Base-by-base conservation (phyloP, 2,797 vertebrate genomes). In the Serranus cabrilla region DNA sequence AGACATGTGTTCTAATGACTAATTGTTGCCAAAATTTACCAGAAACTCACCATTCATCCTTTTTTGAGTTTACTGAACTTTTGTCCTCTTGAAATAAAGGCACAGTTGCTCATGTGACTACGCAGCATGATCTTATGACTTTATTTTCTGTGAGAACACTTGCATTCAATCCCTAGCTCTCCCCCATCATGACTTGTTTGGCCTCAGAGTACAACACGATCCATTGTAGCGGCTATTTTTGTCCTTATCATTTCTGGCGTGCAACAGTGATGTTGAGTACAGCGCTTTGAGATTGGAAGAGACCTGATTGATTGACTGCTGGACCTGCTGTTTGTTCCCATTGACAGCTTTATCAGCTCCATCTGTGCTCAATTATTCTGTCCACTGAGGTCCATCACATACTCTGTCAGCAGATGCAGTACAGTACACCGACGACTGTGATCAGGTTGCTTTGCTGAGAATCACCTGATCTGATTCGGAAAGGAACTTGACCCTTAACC, bases 391-490 rank as follows among this genome's bases (percentile, higher is more conserved):
- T 76, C 80, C 81, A 37, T 82, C 80, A 67, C 80, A 82, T 76
- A 73, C 67, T 64, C 83, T 80, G 91, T 84, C 78, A 80, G 59
- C 83, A 81, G 85, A 85, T 54, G 70, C 59, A 74, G 74, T 49
- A 57, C 75, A 75, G 69, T 70, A 76, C 82, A 86, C 87, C 55
- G 11, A 55, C 60, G 3, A n/a, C 71, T 49, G 70, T 42, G 90
- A 91, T 94, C 92, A 69, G 80, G 88, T 94, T 94, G 67, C 92
- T 50, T 81, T 67, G 13, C 66, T 42, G 66, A 81, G 82, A 89
- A 89, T 74, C 84, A 93, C 86, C 88, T 74, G 89, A 94, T 93
- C 91, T 88, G 83, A 92, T 93, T 91, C 84, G 85, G 85, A 91
- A 90, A 88, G 87, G 86, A 94, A 92, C 83, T 81, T 92, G 89